These are phyloP conservation scores for Drosophila oshimai DNA, from an alignment of 1,140 invertebrate species.

Conservation along the genomic window DNA sequence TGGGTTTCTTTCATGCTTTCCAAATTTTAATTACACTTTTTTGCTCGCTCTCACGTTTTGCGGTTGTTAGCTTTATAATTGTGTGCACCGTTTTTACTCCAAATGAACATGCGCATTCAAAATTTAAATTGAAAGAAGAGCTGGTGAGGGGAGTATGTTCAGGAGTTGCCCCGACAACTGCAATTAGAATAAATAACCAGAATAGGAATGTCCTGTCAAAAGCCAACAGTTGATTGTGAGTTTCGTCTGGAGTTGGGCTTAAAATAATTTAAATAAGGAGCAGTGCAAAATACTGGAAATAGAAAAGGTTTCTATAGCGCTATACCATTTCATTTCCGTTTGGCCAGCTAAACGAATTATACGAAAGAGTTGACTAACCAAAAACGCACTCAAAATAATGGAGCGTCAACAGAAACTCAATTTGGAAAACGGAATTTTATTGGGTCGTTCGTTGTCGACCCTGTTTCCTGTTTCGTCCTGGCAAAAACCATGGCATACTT, in stretches of 20 bases:
- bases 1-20: neutral
- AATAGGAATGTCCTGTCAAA: conserved; percentile 23
- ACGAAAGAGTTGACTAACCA: neutral
- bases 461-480: neutral
- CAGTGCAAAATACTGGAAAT: neutral
- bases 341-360: neutral
- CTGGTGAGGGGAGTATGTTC: neutral
- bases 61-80: conserved; percentile 53
- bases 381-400: conserved; percentile 27
- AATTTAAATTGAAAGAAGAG: conserved; percentile 47
- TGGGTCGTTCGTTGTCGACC: conserved; percentile 13
- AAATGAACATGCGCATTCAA: conserved; percentile 44
- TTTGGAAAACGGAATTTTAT: conserved; percentile 39
- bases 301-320: no score
- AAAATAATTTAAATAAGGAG: neutral
- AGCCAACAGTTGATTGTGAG: conserved; percentile 5
- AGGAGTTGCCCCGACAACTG: neutral
- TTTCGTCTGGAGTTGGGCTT: neutral
- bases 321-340: neutral
- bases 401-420: conserved; percentile 42
- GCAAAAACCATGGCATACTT: conserved; percentile 43
- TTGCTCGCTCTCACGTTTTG: conserved; percentile 17
- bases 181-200: neutral
- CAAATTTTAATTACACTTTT: conserved; percentile 63
- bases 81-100: conserved; percentile 43